Evolutionary conservation across 1,140 invertebrate genomes (phyloP).

Genomic region (Cecropterus lyciades): DNA sequence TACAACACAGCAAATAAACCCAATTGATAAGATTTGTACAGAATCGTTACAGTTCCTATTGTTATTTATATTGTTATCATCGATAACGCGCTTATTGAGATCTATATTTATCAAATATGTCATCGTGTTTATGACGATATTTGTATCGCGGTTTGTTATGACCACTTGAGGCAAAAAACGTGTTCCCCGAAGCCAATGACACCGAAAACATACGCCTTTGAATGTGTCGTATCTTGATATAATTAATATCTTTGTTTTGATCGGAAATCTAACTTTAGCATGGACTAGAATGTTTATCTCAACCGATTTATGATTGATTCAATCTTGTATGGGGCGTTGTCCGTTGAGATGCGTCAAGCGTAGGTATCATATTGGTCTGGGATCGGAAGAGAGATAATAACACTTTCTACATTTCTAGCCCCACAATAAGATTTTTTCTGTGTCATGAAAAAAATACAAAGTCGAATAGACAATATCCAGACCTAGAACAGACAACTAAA

Average conservation of each 20-base stretch:
- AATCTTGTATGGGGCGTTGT: too few relatives aligned
- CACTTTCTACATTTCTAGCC: too few relatives aligned
- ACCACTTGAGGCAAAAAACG: not conserved
- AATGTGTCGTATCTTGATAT: not conserved
- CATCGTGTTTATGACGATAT: slow-evolving; percentile 15
- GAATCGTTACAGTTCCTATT: slow-evolving; percentile 9
- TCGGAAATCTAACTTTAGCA: not conserved
- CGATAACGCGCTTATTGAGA: slow-evolving; percentile 18
- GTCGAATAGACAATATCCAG: too few relatives aligned
- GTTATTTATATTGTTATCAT: slow-evolving; percentile 8
- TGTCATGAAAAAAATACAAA: too few relatives aligned
- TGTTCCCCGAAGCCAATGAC: slow-evolving; percentile 4
- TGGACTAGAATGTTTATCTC: not conserved
- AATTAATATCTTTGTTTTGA: slow-evolving; percentile 8
- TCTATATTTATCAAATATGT: slow-evolving; percentile 22
- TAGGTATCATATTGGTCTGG: too few relatives aligned
- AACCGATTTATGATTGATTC: too few relatives aligned
- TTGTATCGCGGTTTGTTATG: not conserved
- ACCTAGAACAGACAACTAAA: too few relatives aligned
- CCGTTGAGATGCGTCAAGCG: too few relatives aligned
- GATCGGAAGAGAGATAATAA: too few relatives aligned
- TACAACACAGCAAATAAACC: not conserved
- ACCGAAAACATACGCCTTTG: not conserved
- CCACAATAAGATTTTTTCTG: too few relatives aligned
- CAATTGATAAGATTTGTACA: not conserved